Base-by-base conservation (phyloP, 2,113 vertebrate species). In the Nerophis lumbriciformis region DNA sequence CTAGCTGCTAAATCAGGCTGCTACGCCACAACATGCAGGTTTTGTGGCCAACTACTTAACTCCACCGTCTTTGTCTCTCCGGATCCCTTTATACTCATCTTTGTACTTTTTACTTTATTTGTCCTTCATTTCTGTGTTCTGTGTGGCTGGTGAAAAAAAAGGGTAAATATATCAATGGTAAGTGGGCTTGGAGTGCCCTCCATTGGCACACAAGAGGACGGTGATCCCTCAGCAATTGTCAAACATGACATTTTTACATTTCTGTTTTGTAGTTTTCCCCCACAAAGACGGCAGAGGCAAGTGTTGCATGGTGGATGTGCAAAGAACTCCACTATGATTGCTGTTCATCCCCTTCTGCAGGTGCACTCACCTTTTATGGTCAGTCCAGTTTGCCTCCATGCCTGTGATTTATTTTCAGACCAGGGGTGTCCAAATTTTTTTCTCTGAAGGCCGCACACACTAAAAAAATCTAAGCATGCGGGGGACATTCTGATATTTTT, bases 131-230 rank as follows among this genome's bases (percentile, higher is more conserved):
- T 48, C 11, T 36, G 36, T 19, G 16, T 45, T 58, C 56, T 58
- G 10, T 49, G 7, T 44, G 15, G 45, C 59, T 66, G 13, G 63
- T 42, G 14, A 58, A 74, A 48, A 19, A 19, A 45, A 61, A 65
- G 68, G 28, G 51, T 50, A 21, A 52, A 59, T 55, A 21, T 44
- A 21, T 38, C 39, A 57, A 45, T 21, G 38, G 39, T 42, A 65
- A 61, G 61, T 74, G 82, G 72, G 66, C 47, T 83, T 59, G 70
- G 73, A 79, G 82, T 78, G 76, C 76, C 80, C 83, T 76, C 82
- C 82, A 76, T 85, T 79, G 80, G 79, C 76, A 61, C 36, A 75
- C 65, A 68, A 77, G 54, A 72, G 65, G 5, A 45, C 7, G 65
- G 39, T 66, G 61, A 53, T 68, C 39, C 38, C 56, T 64, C 19